Percentiles rank a stretch among this genome's conserved stretches.
Conservation (phyloP, 2,797 vertebrate genomes). For the Pseudochirops corinnae region DNA sequence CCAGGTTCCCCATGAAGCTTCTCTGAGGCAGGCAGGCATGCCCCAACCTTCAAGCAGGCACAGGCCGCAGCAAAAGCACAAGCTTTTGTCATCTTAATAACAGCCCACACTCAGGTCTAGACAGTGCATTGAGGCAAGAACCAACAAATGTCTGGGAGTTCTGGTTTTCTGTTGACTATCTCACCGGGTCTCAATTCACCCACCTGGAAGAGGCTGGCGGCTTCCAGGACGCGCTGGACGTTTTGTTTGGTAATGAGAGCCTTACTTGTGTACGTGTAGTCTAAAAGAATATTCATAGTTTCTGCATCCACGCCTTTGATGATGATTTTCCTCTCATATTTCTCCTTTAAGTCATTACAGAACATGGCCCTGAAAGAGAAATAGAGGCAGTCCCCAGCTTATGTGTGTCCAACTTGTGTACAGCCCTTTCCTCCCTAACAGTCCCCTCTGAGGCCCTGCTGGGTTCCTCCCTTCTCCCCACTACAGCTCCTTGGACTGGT, state of each 20-base stretch:
- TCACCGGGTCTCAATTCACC: slow-evolving; percentile 54
- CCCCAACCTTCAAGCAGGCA: slow-evolving; percentile 17
- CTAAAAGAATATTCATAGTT: slow-evolving; percentile 93
- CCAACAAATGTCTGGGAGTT: slow-evolving; percentile 18
- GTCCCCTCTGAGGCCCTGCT: neutral
- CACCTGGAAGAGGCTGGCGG: slow-evolving; percentile 98
- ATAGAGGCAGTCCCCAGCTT: neutral
- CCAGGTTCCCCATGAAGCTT: neutral
- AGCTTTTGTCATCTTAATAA: neutral
- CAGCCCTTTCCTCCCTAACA: neutral
- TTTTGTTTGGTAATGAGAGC: slow-evolving; percentile 94
- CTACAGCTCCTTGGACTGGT: neutral
- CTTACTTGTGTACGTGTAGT: slow-evolving; percentile 97
- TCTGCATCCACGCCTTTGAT: slow-evolving; percentile 94
- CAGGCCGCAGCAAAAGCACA: neutral
- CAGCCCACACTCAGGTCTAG: neutral
- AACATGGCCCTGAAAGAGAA: slow-evolving; percentile 95
- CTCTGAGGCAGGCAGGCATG: neutral
- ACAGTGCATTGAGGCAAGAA: neutral
- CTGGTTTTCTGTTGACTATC: neutral
- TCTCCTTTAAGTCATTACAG: slow-evolving; percentile 96
- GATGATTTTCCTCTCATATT: slow-evolving; percentile 92
- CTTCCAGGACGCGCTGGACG: slow-evolving; percentile 95
- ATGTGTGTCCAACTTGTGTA: neutral
- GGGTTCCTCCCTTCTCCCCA: neutral